phyloP scores from a whole-genome alignment of 2,113 vertebrate genomes.

The Bubo blakistoni region DNA sequence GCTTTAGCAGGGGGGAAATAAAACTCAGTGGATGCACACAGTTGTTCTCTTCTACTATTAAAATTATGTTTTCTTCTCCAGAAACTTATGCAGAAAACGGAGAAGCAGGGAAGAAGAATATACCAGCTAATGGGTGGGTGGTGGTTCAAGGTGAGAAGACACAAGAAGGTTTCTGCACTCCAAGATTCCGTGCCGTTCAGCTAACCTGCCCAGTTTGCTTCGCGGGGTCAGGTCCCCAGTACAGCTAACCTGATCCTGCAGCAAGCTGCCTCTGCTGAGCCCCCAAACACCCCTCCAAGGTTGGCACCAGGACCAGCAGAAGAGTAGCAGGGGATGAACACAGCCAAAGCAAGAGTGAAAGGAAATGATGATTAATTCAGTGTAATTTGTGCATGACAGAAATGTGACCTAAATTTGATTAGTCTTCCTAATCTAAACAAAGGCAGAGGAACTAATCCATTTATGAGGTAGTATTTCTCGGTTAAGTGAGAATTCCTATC shows the following conservation, averaged over 20 bases:
- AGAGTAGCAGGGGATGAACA: not conserved
- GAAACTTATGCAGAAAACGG: not conserved
- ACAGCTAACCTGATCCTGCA: not conserved
- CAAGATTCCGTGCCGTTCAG: not conserved
- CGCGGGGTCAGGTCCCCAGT: accelerated
- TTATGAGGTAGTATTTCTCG: not conserved
- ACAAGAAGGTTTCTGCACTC: not conserved
- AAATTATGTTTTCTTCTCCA: not conserved
- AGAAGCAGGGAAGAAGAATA: not conserved
- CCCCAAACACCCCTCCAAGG: not conserved
- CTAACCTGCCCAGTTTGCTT: not conserved
- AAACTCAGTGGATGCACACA: not conserved
- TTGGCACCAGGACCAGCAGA: not conserved
- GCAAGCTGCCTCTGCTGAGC: not conserved
- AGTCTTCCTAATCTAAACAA: not conserved
- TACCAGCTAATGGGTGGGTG: not conserved
- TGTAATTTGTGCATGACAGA: not conserved
- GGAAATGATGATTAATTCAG: not conserved
- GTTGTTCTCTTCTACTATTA: not conserved
- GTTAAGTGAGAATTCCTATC: not conserved
- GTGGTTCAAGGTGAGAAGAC: not conserved
- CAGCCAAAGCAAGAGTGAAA: not conserved
- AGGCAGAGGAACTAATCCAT: not conserved
- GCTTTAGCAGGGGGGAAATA: not conserved
- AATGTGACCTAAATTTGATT: not conserved